Evolutionary conservation across 2,888 invertebrate genomes (phyloP).

Genomic region (Cephus spinipes): DNA sequence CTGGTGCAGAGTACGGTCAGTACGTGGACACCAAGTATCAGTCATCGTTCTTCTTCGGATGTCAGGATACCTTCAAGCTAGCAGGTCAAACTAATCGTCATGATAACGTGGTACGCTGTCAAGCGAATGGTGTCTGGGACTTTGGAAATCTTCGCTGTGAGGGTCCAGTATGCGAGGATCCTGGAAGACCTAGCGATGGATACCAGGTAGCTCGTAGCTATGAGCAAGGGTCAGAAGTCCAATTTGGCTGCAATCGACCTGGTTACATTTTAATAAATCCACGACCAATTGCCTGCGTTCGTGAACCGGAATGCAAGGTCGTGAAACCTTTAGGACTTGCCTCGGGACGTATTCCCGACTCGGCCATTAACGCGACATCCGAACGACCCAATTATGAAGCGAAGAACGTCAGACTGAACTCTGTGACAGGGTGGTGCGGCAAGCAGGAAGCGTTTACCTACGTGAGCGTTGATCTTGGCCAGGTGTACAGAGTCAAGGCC

Average conservation of each 20-base stretch:
- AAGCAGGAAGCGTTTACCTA: slow-evolving; percentile 97
- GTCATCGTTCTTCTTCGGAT: slow-evolving; percentile 95
- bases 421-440: slow-evolving; percentile 97
- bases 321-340: slow-evolving; percentile 91
- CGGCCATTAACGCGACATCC: slow-evolving; percentile 95
- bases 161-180: slow-evolving; percentile 97
- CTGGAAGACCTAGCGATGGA: slow-evolving; percentile 94
- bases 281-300: slow-evolving; percentile 88
- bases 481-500: slow-evolving; percentile 92
- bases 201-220: slow-evolving; percentile 86
- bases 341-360: slow-evolving; percentile 93
- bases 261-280: slow-evolving; percentile 94
- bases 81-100: slow-evolving; percentile 93
- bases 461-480: slow-evolving; percentile 93
- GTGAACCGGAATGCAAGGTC: slow-evolving; percentile 94
- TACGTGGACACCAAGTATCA: slow-evolving; percentile 90
- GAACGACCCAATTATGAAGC: slow-evolving; percentile 94
- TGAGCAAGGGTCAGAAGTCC: slow-evolving; percentile 90
- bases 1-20: slow-evolving; percentile 94
- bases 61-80: slow-evolving; percentile 94
- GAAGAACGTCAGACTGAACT: slow-evolving; percentile 87
- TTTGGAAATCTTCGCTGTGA: slow-evolving; percentile 96
- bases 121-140: slow-evolving; percentile 95
- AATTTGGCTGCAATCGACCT: slow-evolving; percentile 89
- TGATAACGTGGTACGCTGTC: slow-evolving; percentile 91